Evolutionary conservation across 2,888 invertebrate genomes (phyloP), one percentile per base, ranked within the genome.

Genomic region (Nudaria mundana): DNA sequence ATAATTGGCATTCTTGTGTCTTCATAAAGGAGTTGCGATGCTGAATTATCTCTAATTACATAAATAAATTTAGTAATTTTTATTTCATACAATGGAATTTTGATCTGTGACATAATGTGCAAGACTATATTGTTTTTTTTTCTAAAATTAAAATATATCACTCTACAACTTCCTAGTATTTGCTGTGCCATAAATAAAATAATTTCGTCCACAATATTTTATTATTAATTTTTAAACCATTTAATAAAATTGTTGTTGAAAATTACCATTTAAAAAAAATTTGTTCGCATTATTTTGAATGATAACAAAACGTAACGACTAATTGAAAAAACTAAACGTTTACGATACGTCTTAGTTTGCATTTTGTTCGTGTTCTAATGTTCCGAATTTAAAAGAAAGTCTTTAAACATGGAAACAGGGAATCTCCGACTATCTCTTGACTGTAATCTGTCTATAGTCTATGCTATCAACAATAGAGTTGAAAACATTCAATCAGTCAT

Each of bases 381-480:
- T 47, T 43, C 46, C 25, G 43, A 45, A 56, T 47, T 30, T 53
- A 48, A 57, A 47, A 45, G 48, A 48, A 59, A 39, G 41, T 48
- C n/a, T n/a, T n/a, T n/a, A 52, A 57, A 63, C 61, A 67, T 65
- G 52, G 65, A 75, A 78, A 78, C 76, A 78, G 77, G 78, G 78
- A 76, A 67, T 57, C 68, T 67, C 57, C 66, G 63, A 66, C 58
- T 71, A 60, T 68, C 52, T 72, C 63, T 71, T 52, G 63, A 65
- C 62, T 70, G 66, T 69, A 69, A 71, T 66, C 66, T 71, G 66
- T 71, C 63, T 71, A 66, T 63, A 52, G 66, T 71, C 63, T 71
- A 66, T 63, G 53, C 56, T 66, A 54, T 51, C 50, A 53, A 56
- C 39, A 48, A 31, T 36, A 50, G 37, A 54, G 43, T 43, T 50